Evolutionary conservation across 2,797 vertebrate species (phyloP).

Genomic region (Erethizon dorsatum): DNA sequence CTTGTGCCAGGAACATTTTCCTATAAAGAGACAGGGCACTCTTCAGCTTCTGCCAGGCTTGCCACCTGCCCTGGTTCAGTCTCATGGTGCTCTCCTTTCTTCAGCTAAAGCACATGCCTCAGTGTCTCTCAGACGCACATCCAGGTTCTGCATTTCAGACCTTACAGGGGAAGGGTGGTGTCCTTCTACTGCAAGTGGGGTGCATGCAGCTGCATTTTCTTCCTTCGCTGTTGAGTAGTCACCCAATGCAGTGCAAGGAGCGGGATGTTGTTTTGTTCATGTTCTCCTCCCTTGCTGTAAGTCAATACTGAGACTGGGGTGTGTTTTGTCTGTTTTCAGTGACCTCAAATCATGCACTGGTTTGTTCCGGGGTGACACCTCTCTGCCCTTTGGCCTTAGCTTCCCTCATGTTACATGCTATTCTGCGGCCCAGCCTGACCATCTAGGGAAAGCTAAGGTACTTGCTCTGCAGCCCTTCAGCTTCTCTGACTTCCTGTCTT

Average conservation of each 20-base stretch:
- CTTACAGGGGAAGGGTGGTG: too few species aligned
- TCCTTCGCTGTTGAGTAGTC: neutral
- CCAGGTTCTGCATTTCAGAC: neutral
- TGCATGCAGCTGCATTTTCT: neutral
- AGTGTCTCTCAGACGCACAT: neutral
- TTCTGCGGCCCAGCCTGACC: neutral
- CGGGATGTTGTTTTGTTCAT: neutral
- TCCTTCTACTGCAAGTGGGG: neutral
- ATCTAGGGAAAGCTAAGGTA: neutral
- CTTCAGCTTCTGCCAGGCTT: neutral
- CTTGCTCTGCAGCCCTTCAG: neutral
- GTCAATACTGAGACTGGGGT: neutral
- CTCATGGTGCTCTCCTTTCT: neutral
- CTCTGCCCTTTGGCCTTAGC: neutral
- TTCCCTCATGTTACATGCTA: neutral
- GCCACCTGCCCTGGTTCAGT: neutral
- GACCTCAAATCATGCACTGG: neutral
- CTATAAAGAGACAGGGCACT: neutral
- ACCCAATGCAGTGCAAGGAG: too few species aligned
- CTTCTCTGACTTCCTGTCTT: constrained; percentile 15
- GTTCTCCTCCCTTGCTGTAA: neutral
- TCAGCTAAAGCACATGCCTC: neutral
- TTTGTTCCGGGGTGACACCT: neutral
- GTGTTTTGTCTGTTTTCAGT: neutral
- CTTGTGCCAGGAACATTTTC: neutral